These are phyloP conservation scores for Catamblyrhynchus diadema DNA, from an alignment of 2,797 vertebrate species.

Conservation along the genomic window DNA sequence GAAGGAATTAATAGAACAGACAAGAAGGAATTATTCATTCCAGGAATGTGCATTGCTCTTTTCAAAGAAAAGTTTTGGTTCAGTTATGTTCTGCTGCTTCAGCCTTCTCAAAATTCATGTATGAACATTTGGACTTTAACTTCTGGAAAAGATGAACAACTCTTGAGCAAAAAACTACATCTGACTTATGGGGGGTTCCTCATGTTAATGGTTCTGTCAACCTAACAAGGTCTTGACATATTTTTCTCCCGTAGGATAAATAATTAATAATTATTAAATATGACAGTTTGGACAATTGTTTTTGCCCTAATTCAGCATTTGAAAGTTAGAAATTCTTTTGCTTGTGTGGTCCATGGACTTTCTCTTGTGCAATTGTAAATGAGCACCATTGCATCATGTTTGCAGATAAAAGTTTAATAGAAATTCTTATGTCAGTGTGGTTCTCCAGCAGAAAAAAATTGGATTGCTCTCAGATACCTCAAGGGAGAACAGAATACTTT, in stretches of 20 bases:
- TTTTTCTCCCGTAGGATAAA: neutral
- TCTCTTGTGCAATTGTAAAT: neutral
- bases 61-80: neutral
- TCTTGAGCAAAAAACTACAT: neutral
- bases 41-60: neutral
- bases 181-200: neutral
- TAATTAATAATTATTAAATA: neutral
- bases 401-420: neutral
- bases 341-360: neutral
- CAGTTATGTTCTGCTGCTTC: neutral
- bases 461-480: neutral
- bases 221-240: neutral
- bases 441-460: neutral
- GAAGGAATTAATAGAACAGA: neutral
- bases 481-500: neutral
- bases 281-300: neutral
- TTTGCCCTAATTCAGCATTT: neutral
- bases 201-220: neutral
- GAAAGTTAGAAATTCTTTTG: neutral
- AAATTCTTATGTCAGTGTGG: neutral
- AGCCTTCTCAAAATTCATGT: neutral
- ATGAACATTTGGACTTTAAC: conserved; percentile 9
- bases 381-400: neutral
- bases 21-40: neutral
- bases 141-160: neutral